A percentile compares a stretch with the other conserved stretches of the same genome.
Conservation (phyloP, 2,113 vertebrate genomes). For the Burhinus bistriatus region DNA sequence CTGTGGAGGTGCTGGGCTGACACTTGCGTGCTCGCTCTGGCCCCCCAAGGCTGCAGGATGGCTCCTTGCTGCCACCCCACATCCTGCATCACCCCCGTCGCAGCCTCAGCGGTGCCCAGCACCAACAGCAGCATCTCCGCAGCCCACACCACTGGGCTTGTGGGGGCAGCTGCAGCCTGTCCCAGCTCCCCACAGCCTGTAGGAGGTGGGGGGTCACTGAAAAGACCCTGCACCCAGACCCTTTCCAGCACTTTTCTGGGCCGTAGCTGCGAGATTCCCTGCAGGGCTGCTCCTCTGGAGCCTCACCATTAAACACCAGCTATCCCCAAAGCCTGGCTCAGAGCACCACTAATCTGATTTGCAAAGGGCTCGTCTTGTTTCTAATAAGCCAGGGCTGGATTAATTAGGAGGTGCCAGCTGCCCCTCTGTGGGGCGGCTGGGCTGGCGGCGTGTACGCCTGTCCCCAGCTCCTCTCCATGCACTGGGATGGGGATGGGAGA, state of each 20-base stretch:
- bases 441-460: rapidly evolving
- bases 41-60: background rate
- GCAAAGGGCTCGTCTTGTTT: background rate
- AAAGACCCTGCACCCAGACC: background rate
- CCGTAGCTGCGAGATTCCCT: rapidly evolving
- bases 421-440: background rate
- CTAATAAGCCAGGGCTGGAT: background rate
- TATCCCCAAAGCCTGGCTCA: background rate
- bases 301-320: background rate
- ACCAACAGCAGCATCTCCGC: background rate
- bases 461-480: background rate
- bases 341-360: background rate
- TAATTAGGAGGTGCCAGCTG: background rate
- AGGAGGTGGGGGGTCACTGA: background rate
- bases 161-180: background rate
- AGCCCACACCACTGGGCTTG: background rate
- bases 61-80: background rate
- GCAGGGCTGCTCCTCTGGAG: background rate
- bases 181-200: background rate
- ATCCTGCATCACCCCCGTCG: background rate
- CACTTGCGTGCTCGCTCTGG: rapidly evolving
- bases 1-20: background rate
- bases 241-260: background rate
- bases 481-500: background rate
- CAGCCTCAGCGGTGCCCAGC: background rate